A percentile compares a stretch with the other conserved stretches of the same genome.
Evolutionary conservation across 2,113 vertebrate genomes (phyloP).

Genomic region (Trogon surrucura): DNA sequence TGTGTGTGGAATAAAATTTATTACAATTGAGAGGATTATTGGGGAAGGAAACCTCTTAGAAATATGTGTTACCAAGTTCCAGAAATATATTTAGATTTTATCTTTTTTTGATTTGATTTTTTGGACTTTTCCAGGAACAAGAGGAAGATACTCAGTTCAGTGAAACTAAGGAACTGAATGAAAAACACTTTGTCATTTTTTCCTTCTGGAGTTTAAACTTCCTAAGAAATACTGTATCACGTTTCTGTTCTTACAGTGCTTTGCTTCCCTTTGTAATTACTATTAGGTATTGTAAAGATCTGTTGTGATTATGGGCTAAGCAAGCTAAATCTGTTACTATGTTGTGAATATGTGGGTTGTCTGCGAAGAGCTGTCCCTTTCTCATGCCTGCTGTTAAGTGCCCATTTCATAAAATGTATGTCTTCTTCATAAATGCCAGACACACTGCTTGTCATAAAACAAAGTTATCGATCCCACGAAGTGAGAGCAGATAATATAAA

Average conservation of each 20-base stretch:
- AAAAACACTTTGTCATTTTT: neutral
- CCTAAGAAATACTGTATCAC: neutral
- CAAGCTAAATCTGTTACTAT: neutral
- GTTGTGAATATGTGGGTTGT: neutral
- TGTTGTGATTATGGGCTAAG: neutral
- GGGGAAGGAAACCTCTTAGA: neutral
- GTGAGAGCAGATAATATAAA: neutral
- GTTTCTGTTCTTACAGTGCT: neutral
- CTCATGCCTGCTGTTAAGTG: neutral
- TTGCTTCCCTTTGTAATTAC: neutral
- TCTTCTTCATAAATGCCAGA: neutral
- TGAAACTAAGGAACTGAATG: neutral
- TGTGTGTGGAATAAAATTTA: neutral
- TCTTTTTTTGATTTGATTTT: neutral
- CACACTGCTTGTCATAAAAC: neutral
- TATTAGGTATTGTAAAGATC: neutral
- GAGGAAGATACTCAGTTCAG: accelerated
- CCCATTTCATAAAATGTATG: neutral
- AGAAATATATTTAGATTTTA: neutral
- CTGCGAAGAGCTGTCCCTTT: neutral
- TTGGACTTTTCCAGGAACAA: neutral
- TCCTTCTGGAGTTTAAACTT: neutral
- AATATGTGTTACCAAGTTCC: neutral
- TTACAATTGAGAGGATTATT: neutral
- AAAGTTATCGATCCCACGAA: neutral